Base-by-base conservation (phyloP, 23 tunicate genomes). In the Trididemnum nubilum region DNA sequence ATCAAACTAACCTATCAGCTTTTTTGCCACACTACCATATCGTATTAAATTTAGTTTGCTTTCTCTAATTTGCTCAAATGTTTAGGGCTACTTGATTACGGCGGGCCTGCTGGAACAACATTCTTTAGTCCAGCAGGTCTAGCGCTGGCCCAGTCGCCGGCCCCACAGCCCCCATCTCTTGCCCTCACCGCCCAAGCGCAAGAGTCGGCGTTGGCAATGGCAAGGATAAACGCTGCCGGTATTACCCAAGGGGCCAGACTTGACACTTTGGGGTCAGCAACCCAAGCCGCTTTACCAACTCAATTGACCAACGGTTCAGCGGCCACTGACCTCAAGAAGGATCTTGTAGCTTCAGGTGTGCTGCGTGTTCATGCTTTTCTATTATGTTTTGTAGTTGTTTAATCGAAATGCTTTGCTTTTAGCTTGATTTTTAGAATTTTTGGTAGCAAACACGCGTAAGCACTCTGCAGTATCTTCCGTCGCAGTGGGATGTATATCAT, bases 311-410 rank as follows among this genome's bases (percentile, higher is more conserved):
- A 75, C 18, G 82, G 37, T 21, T 37, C 76, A 9, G 24, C 90
- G 2, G 44, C 73, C 3, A 72, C 72, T 34, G 90, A 85, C 18
- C 24, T 85, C 18, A 85, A 85, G 70, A 50, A 82, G 44, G 90
- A 85, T 51, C 79, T 85, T 79, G 90, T 85, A 19, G 90, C 90
- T 70, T 85, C 90, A 85, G 90, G 90, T 85, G 78, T 44, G 54
- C 54, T 44, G 9, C 15, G 9, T 44, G 15, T 9, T 9, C 54
- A 44, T 9, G 12, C 12, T 44, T 9, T 44, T 9, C 54, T 7
- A 44, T 7, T 15, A 7, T 7, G 54, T 7, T 44, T 44, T 7
- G 54, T 44, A 44, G 54, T 44, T 44, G 54, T 44, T 9, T 15
- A 44, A 44, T n/a, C n/a, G n/a, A n/a, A n/a, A n/a, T n/a, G n/a